Base-by-base conservation (phyloP, 2,888 invertebrate species). In the Steinernema carpocapsae region DNA sequence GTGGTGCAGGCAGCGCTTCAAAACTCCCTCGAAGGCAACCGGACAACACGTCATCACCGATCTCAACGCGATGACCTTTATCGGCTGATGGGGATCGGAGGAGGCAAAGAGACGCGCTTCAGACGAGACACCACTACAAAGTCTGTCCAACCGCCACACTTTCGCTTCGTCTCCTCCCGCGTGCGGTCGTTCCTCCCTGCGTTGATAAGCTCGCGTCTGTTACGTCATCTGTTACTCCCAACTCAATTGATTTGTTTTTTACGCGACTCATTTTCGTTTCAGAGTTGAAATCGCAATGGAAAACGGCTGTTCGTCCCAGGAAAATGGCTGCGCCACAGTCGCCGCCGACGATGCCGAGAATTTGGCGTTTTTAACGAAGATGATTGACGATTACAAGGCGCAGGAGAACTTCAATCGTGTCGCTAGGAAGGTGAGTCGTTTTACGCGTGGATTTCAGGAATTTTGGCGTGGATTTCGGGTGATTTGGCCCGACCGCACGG, bases 381-480 rank as follows among this genome's bases (percentile, higher is more conserved):
- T 64, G 64, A 29, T 64, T 32, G n/a, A 64, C 64, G 64, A 64
- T 29, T 64, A 64, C 64, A 64, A 64, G 64, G 64, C 6, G 7
- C 64, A 64, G 64, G 81, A 80, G 0, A 84, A 84, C 71, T 85
- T 83, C 78, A 84, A 83, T 76, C 80, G 85, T 7, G 83, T 84
- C n/a, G 85, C 80, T 1, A 76, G 76, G 56, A 84, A 83, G 77
- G 84, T 82, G 43, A 64, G 74, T 43, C 70, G 72, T 70, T 75
- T 24, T 17, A 19, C 10, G 37, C 37, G 4, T 37, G 56, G 70
- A 70, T 32, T 7, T 1, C 22, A n/a, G 45, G n/a, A 1, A 24
- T 70, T 74, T 22, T 24, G 42, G 17, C 19, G 51, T 0, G 29
- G n/a, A 17, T n/a, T 29, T 24, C 14, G 0, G 24, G 46, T 14